These are phyloP conservation scores for Lucinisca nassula DNA, from an alignment of 2,888 invertebrate species.

Conservation along the genomic window DNA sequence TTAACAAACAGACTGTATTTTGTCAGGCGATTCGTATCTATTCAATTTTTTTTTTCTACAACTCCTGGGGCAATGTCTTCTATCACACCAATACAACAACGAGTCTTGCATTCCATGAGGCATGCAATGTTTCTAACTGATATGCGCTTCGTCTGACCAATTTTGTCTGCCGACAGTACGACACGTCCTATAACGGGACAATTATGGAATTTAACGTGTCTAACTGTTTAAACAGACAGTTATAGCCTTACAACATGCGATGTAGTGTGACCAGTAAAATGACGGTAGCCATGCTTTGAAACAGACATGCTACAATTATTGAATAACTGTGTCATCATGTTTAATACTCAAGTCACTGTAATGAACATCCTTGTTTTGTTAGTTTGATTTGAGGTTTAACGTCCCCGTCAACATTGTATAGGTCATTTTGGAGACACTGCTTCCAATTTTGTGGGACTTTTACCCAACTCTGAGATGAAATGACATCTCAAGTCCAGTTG, in stretches of 20 bases:
- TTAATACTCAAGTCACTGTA: too few relatives aligned
- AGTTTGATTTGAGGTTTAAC: too few relatives aligned
- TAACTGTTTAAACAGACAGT: neutral
- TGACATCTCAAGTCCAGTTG: too few relatives aligned
- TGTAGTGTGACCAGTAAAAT: neutral
- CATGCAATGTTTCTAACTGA: constrained; percentile 49
- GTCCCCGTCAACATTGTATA: too few relatives aligned
- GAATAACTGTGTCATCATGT: too few relatives aligned
- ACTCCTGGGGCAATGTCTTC: neutral
- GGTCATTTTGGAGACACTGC: too few relatives aligned
- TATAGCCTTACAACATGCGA: constrained; percentile 6
- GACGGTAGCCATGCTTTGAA: neutral
- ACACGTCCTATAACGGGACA: neutral
- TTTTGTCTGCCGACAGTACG: neutral
- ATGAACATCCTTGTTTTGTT: too few relatives aligned
- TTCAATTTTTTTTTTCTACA: neutral
- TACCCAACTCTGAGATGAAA: too few relatives aligned
- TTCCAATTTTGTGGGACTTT: too few relatives aligned
- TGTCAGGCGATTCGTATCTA: neutral
- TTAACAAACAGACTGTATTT: neutral
- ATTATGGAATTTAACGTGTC: neutral
- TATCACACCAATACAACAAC: neutral
- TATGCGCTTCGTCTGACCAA: constrained; percentile 13
- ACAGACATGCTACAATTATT: neutral
- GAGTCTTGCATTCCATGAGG: constrained; percentile 57